Conservation (phyloP, 2,113 vertebrate species). For the Calyptommatus sinebrachiatus region DNA sequence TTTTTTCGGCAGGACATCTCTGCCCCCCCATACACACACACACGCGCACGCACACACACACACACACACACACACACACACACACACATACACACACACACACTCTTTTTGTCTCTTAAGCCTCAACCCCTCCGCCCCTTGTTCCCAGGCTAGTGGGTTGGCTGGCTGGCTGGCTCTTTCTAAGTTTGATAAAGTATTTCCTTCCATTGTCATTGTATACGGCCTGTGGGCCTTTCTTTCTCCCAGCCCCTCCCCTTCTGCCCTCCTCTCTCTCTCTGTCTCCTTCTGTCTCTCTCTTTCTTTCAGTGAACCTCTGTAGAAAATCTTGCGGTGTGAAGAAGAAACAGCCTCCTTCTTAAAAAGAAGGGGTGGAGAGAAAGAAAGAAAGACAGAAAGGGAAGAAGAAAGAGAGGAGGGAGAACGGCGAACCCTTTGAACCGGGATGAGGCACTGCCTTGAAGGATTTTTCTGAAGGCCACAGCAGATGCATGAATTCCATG, state of each 20-base stretch:
- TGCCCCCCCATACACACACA: not conserved
- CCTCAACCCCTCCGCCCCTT: not conserved
- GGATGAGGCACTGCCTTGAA: conserved; percentile 50
- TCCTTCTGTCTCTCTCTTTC: conserved; percentile 25
- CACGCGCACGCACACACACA: not conserved
- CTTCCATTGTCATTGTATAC: conserved; percentile 71
- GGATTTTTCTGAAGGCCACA: conserved; percentile 46
- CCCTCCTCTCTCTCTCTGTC: conserved; percentile 46
- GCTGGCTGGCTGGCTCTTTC: conserved; percentile 39
- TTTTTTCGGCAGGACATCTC: conserved; percentile 33
- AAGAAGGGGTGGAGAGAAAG: not conserved
- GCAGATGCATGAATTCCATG: conserved; percentile 65
- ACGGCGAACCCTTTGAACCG: conserved; percentile 20
- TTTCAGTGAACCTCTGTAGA: conserved; percentile 57
- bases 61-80: not conserved
- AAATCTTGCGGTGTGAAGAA: conserved; percentile 62
- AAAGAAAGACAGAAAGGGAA: not conserved
- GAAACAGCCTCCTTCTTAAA: conserved; percentile 43
- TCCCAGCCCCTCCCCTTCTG: conserved; percentile 59
- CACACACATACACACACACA: not conserved
- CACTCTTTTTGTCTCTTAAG: not conserved
- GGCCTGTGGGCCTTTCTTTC: conserved; percentile 57
- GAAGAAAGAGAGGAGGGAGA: no score
- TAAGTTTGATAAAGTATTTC: conserved; percentile 71
- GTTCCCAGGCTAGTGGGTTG: conserved; percentile 63